Evolutionary conservation across 2,888 invertebrate species (phyloP).

Genomic region (Drosophila subquinaria): DNA sequence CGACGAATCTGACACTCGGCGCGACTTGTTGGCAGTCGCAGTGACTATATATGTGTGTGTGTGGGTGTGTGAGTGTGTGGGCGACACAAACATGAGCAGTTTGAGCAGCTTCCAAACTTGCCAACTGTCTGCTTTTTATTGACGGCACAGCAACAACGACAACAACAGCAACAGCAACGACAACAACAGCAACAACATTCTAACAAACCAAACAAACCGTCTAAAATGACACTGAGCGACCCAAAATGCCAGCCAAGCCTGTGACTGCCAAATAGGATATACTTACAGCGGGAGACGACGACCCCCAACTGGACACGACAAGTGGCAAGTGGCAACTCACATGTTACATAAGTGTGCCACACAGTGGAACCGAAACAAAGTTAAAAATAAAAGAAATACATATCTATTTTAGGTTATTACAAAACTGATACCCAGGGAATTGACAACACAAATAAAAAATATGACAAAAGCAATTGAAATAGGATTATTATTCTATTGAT

Average conservation of each 20-base stretch:
- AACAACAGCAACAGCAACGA: conserved; percentile 12
- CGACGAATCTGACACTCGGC: conserved; percentile 41
- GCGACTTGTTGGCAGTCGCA: conserved; percentile 53
- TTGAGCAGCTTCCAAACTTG: conserved; percentile 66
- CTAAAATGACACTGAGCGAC: conserved; percentile 62
- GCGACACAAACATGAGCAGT: conserved; percentile 48
- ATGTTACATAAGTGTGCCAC: conserved; percentile 54
- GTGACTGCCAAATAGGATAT: conserved; percentile 73
- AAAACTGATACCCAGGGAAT: conserved; percentile 34
- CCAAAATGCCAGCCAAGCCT: conserved; percentile 65
- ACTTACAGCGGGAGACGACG: conserved; percentile 46
- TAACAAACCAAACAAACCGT: conserved; percentile 39
- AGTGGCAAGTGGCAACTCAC: conserved; percentile 49
- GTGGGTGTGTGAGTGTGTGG: conserved; percentile 20
- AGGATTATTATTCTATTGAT: conserved; percentile 36
- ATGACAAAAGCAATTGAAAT: conserved; percentile 37
- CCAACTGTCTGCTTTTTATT: conserved; percentile 77
- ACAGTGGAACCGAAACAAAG: conserved; percentile 29
- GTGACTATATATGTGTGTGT: not conserved
- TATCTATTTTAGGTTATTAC: conserved; percentile 40
- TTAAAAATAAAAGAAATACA: conserved; percentile 6
- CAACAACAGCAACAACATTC: conserved; percentile 19
- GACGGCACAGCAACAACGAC: conserved; percentile 53
- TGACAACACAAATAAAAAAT: conserved; percentile 31
- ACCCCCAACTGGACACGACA: conserved; percentile 50